Evolutionary conservation across 2,888 invertebrate species (phyloP), one percentile per base, ranked within the genome.

Genomic region (Lampropteryx suffumata): DNA sequence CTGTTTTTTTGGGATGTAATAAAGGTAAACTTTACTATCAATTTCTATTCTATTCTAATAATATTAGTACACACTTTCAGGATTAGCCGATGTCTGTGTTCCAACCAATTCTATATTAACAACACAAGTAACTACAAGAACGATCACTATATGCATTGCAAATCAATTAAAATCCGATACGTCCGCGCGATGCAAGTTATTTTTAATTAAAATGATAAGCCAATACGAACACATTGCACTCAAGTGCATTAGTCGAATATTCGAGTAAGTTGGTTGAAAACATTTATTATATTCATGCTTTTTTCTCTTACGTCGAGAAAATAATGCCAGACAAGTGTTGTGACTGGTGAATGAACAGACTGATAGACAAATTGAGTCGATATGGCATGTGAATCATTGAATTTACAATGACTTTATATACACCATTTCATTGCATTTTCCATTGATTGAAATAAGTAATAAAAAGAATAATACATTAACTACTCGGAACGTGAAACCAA

Each of bases 201-300:
- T 73, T 71, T 68, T 66, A 66, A 73, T 75, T 69, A 67, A 71
- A 70, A 52, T 52, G 71, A 75, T 73, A 72, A 72, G 64, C 56
- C 17, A 13, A 10, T 7, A n/a, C n/a, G n/a, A n/a, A 26, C 9
- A 14, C 1, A 3, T 7, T 9, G 12, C 13, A 21, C 21, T 9
- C 8, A 10, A 33, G 32, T 34, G 32, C 9, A 9, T 12, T 4
- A 3, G 30, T 26, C 12, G 24, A 30, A 42, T 42, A 26, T 42
- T 33, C n/a, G n/a, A n/a, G n/a, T n/a, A n/a, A 13, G 32, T 24
- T 9, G n/a, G 14, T 14, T 33, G n/a, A 9, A 36, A 36, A 29
- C 29, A 29, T 29, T 29, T 2, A 36, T 36, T 24, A 17, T 3
- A 3, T 17, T 17, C n/a, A n/a, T n/a, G n/a, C n/a, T n/a, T n/a